These are phyloP conservation scores for Trichopria drosophilae DNA, from an alignment of 2,888 invertebrate genomes.

Conservation along the genomic window DNA sequence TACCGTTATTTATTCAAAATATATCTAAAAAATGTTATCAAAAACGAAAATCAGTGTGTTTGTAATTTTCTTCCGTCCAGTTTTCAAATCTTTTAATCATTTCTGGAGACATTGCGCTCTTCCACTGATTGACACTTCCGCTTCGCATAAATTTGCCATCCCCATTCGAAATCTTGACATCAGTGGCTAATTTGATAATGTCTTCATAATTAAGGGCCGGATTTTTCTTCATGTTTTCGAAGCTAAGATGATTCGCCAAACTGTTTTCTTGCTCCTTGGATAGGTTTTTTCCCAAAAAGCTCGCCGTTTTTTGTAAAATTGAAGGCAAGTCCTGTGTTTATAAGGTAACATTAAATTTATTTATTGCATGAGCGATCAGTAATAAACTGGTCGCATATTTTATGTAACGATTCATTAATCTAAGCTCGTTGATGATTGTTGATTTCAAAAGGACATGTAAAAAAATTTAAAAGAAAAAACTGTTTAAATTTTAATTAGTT, in stretches of 20 bases:
- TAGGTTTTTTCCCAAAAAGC: constrained; percentile 61
- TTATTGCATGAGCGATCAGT: no score
- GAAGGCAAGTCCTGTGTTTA: constrained; percentile 60
- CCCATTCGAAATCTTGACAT: constrained; percentile 39
- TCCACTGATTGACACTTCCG: constrained; percentile 59
- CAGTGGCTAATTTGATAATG: constrained; percentile 49
- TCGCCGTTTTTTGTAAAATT: constrained; percentile 60
- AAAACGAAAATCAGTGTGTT: no score
- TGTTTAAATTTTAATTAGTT: no score
- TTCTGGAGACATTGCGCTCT: constrained; percentile 50
- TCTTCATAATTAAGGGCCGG: constrained; percentile 61
- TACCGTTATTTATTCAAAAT: no score
- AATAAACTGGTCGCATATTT: no score
- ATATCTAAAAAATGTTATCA: no score
- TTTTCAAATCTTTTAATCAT: constrained; percentile 58
- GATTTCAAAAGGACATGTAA: no score
- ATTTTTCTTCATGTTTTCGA: constrained; percentile 64
- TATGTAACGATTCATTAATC: no score
- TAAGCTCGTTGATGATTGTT: no score
- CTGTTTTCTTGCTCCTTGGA: constrained; percentile 57
- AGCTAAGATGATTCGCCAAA: constrained; percentile 64
- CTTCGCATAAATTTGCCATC: constrained; percentile 59
- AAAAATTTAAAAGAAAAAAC: no score
- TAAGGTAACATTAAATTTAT: no score
- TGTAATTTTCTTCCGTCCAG: constrained; percentile 54